Evolutionary conservation across 2,888 invertebrate genomes (phyloP), one percentile per base, ranked within the genome.

Genomic region (Epirrhoe alternata): DNA sequence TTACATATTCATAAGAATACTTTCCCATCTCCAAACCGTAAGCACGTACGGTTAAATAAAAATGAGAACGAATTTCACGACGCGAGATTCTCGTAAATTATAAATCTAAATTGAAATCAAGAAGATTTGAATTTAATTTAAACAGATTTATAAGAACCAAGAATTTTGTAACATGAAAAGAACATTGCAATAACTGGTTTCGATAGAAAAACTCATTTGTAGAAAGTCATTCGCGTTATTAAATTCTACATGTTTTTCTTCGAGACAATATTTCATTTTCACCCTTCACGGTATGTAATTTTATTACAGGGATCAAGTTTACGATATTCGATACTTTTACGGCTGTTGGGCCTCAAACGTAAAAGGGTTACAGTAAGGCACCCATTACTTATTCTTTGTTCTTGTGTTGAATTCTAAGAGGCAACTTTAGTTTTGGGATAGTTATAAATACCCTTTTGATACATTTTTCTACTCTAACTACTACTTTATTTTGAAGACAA

Each of bases 301-400:
- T 89, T 88, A 90, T 88, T 89, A 86, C 80, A 60, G 71, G 86
- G 88, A 86, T 88, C 83, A 87, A 88, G 84, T 89, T 89, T 90
- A 89, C 83, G 88, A 85, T 80, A 84, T 82, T 86, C 85, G 83
- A 90, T 90, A 88, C 88, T 87, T 89, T 90, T 89, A 90, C 86
- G 86, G 86, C 75, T 83, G 84, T 87, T 87, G 86, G 83, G 84
- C 82, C 83, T 85, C 83, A 83, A 86, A 83, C 82, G 84, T 88
- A 85, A 87, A 89, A 88, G 89, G 89, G 88, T 89, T 86, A 81
- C 83, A 74, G 82, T 80, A 83, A 76, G 77, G 76, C 75, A 71
- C 69, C 75, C 76, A 78, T 84, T 80, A 80, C 81, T 78, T 66
- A 77, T 73, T 76, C 77, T 83, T 84, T 81, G 82, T 86, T 80